A percentile compares a stretch with the other conserved stretches of the same genome.
These are phyloP conservation scores for Ammodytes dubius DNA, from an alignment of 2,113 vertebrate species.

Conservation along the genomic window DNA sequence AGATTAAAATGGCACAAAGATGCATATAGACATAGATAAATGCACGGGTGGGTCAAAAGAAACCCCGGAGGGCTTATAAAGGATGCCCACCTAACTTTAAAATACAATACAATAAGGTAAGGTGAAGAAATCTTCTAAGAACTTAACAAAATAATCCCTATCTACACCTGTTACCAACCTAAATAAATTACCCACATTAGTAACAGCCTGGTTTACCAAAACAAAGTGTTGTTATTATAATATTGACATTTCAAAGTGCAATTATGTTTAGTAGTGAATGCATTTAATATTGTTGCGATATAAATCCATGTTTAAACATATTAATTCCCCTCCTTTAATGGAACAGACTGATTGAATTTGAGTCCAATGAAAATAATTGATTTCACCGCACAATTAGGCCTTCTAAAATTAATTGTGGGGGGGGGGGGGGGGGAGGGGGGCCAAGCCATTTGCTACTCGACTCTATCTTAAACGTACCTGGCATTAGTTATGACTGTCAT, in stretches of 20 bases:
- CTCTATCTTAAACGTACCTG: neutral
- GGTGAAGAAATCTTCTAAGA: neutral
- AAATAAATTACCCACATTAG: neutral
- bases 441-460: neutral
- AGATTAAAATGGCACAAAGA: too few species aligned
- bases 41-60: too few species aligned
- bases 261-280: neutral
- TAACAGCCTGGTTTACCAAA: neutral
- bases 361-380: neutral
- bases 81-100: too few species aligned
- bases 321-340: neutral
- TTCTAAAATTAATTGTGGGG: too few species aligned
- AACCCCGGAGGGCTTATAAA: too few species aligned
- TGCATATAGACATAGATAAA: too few species aligned
- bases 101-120: too few species aligned
- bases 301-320: neutral
- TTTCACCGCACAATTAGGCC: neutral
- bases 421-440: too few species aligned
- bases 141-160: neutral
- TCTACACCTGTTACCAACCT: neutral
- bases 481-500: neutral
- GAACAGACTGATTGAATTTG: neutral
- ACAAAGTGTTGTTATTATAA: neutral
- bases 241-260: neutral
- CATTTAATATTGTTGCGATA: too few species aligned